Base-by-base conservation (phyloP, 2,113 vertebrate genomes). In the Erpornis zantholeuca region DNA sequence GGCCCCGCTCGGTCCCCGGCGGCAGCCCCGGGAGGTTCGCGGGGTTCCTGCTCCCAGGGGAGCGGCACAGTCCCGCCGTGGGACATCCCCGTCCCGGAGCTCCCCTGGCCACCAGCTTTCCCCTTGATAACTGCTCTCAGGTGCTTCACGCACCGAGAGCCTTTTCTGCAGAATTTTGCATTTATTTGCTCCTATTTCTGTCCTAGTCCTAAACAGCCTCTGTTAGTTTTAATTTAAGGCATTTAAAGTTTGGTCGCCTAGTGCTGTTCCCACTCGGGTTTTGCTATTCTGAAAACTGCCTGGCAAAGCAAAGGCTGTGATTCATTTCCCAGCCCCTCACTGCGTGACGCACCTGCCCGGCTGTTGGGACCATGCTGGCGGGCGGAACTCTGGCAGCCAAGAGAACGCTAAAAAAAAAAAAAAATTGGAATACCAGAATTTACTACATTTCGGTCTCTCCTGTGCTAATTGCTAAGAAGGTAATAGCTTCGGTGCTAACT, bases 331-430 rank as follows among this genome's bases (percentile, higher is more conserved):
- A 53, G 19, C 10, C 38, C 85, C 29, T 63, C 27, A 0, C 70
- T 70, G 10, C 0, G 4, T 57, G 70, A 61, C 16, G 11, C 47
- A 66, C 78, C 73, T 42, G 72, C 11, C 15, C 1, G 2, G 42
- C 36, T 72, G 15, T 0, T 35, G 42, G 82, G 10, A 35, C 35
- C 19, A 1, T 6, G 9, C 38, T 9, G 29, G 27, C 0, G 1
- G 36, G n/a, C 16, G 36, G 25, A 35, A 35, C 27, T 33, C 68
- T 27, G 14, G 16, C 69, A 90, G 56, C 12, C 38, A 80, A 10
- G 8, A 14, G 12, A 75, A 49, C 3, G 5, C 3, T 38, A 27
- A 60, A 35, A 49, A 49, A 44, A 20, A 38, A 38, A 38, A 38
- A 18, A 12, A 35, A 0, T 1, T 1, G 0, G 13, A 77, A 17